These are phyloP conservation scores for Masticophis lateralis DNA, from an alignment of 2,797 vertebrate species.

Conservation along the genomic window DNA sequence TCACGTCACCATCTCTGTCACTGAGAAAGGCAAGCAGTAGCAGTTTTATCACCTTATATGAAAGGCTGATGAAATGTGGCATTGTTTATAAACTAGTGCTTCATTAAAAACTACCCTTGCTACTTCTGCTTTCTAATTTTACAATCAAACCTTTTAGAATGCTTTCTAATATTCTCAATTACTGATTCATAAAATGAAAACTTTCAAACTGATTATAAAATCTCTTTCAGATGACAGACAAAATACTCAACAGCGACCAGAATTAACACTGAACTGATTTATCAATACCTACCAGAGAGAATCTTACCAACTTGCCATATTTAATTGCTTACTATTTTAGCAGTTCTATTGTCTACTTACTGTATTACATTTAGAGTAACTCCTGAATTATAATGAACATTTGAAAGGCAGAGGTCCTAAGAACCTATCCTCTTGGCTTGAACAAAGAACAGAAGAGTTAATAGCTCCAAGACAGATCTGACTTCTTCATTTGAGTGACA, in stretches of 20 bases:
- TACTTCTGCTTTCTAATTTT: background rate
- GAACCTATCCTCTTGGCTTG: background rate
- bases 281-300: background rate
- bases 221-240: background rate
- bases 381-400: background rate
- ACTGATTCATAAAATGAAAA: background rate
- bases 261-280: background rate
- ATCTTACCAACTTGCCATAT: background rate
- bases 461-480: background rate
- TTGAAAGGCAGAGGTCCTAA: background rate
- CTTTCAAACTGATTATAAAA: background rate
- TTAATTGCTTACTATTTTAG: background rate
- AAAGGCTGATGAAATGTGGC: background rate
- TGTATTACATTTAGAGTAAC: background rate
- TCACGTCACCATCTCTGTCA: background rate
- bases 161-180: background rate
- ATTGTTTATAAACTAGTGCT: background rate
- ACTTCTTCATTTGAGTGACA: background rate
- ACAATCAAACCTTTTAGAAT: background rate
- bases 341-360: background rate
- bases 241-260: background rate
- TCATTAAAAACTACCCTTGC: background rate
- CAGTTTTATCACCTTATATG: background rate
- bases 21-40: background rate
- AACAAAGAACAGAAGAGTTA: background rate